Conservation (phyloP, 2,888 invertebrate genomes). For the Microctonus aethiopoides region DNA sequence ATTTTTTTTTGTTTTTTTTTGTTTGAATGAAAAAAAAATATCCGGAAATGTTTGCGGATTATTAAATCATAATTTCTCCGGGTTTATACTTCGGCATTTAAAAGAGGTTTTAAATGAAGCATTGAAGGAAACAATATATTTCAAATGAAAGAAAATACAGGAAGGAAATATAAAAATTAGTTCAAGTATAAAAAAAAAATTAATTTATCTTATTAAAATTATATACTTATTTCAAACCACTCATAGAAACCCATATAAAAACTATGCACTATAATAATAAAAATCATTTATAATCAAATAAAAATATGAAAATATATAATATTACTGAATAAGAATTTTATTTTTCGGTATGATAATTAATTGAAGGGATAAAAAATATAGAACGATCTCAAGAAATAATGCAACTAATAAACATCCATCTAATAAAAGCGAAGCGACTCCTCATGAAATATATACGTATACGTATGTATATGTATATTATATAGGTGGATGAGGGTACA, state of each 20-base stretch:
- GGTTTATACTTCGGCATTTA: not conserved
- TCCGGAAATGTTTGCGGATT: not conserved
- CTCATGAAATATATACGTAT: conserved; percentile 30
- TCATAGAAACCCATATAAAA: too few species aligned
- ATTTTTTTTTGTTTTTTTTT: not conserved
- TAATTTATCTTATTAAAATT: too few species aligned
- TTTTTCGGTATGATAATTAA: not conserved
- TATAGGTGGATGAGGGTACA: not conserved
- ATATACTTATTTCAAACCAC: too few species aligned
- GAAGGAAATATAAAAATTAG: too few species aligned
- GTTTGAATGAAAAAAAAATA: not conserved
- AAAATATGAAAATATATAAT: too few species aligned
- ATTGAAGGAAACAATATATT: too few species aligned
- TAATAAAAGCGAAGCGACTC: conserved; percentile 48
- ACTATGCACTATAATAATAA: too few species aligned
- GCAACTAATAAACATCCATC: conserved; percentile 49
- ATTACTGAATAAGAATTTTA: not conserved
- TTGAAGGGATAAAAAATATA: not conserved
- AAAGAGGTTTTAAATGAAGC: too few species aligned
- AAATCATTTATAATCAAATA: too few species aligned
- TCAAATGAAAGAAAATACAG: too few species aligned
- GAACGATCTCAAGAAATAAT: not conserved
- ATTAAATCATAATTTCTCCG: too few species aligned
- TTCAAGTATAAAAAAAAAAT: too few species aligned
- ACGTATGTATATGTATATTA: not conserved